phyloP scores from a whole-genome alignment of 2,888 invertebrate genomes.

The Stomorhina lunata region DNA sequence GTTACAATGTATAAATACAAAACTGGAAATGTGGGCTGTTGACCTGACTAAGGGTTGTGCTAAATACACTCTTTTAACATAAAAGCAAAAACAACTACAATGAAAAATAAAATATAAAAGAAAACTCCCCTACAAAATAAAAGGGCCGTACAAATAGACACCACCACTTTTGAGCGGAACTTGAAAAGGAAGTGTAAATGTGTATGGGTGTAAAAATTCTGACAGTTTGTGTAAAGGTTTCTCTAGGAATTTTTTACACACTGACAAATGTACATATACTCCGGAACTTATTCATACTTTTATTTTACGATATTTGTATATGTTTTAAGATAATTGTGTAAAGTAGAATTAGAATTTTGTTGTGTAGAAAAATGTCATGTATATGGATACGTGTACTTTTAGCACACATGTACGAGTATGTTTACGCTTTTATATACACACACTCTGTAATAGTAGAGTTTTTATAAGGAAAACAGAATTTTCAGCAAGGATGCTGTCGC shows the following conservation, averaged over 20 bases:
- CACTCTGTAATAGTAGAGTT: slow-evolving; percentile 76
- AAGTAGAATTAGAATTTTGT: background rate
- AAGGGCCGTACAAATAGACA: slow-evolving; percentile 57
- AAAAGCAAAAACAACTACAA: background rate
- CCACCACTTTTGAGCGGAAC: background rate
- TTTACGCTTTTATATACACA: slow-evolving; percentile 68
- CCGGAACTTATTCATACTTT: too few species aligned
- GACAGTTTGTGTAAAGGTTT: too few species aligned
- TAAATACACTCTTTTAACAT: slow-evolving; percentile 50
- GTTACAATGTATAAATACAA: slow-evolving; percentile 42
- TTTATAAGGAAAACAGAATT: slow-evolving; percentile 72
- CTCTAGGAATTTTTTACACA: background rate
- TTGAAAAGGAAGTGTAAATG: background rate
- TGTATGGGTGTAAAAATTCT: background rate
- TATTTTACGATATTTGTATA: background rate
- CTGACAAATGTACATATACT: background rate
- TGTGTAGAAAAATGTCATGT: slow-evolving; percentile 21
- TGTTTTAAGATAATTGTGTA: background rate
- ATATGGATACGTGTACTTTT: slow-evolving; percentile 15
- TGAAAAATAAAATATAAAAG: slow-evolving; percentile 8
- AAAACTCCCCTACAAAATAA: slow-evolving; percentile 58
- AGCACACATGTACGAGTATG: slow-evolving; percentile 61
- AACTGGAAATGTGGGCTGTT: slow-evolving; percentile 51
- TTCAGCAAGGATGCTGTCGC: slow-evolving; percentile 61
- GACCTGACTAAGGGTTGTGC: slow-evolving; percentile 62